Conservation (phyloP, 2,113 vertebrate genomes). For the Phalacrocorax pelagicus region DNA sequence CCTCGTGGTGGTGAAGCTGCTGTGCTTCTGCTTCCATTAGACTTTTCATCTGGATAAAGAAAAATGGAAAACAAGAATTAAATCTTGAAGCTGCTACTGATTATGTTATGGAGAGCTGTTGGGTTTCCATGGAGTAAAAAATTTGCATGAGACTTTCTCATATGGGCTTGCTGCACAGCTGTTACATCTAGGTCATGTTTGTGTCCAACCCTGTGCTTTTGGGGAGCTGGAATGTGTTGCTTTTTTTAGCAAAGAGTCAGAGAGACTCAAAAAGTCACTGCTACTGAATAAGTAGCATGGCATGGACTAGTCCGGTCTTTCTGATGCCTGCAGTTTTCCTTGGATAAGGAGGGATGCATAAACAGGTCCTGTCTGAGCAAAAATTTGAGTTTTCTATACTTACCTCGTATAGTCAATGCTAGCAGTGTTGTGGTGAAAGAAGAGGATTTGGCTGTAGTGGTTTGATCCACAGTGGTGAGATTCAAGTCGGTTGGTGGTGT, state of each 20-base stretch:
- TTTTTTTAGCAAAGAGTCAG: background rate
- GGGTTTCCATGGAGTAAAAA: background rate
- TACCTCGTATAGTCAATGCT: accelerated
- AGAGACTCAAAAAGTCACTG: background rate
- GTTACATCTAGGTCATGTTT: background rate
- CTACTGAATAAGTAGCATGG: background rate
- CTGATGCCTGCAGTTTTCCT: background rate
- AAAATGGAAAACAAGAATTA: background rate
- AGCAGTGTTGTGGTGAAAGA: accelerated
- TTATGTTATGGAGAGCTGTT: background rate
- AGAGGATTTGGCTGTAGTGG: background rate
- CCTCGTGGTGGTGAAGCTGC: background rate
- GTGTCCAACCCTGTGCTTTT: background rate
- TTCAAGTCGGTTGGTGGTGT: background rate
- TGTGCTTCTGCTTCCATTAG: background rate
- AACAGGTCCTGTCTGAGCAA: background rate
- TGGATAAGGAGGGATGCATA: background rate
- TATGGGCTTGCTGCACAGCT: background rate
- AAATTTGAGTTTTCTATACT: background rate
- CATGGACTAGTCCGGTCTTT: background rate
- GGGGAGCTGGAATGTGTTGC: background rate
- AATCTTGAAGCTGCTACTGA: background rate
- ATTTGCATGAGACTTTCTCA: background rate
- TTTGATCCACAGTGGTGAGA: background rate
- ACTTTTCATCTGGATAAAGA: background rate